A percentile compares a stretch with the other conserved stretches of the same genome.
Conservation (phyloP, 2,888 invertebrate species). For the Cryptosula pallasiana region DNA sequence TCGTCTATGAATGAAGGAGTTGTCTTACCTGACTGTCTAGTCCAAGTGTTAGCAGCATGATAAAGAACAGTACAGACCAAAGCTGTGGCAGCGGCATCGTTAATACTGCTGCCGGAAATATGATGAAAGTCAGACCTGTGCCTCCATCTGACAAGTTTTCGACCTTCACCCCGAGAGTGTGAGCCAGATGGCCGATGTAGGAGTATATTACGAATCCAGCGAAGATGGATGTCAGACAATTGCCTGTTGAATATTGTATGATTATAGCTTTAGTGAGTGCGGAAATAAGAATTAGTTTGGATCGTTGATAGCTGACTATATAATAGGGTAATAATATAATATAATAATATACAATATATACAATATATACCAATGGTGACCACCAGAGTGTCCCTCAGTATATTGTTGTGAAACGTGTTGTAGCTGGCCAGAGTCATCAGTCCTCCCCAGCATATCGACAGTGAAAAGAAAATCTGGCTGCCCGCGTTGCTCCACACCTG, state of each 20-base stretch:
- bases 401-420: constrained; percentile 15
- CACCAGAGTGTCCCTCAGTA: constrained; percentile 1
- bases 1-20: too few species aligned
- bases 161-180: background rate
- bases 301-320: too few species aligned
- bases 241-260: constrained; percentile 1
- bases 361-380: constrained; percentile 12
- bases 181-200: constrained; percentile 7
- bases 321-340: too few species aligned
- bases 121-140: constrained; percentile 1
- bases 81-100: constrained; percentile 44
- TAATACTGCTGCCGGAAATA: constrained; percentile 33
- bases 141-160: background rate
- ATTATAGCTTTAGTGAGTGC: too few species aligned
- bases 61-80: constrained; percentile 49
- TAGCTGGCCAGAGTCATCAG: constrained; percentile 17
- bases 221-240: constrained; percentile 16
- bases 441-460: constrained; percentile 17
- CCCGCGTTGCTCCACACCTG: constrained; percentile 20
- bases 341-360: too few species aligned
- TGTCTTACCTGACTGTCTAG: constrained; percentile 38
- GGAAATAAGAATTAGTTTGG: too few species aligned
- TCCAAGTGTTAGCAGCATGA: constrained; percentile 51
- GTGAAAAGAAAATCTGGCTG: constrained; percentile 9
- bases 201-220: constrained; percentile 22